Evolutionary conservation across 2,888 invertebrate genomes (phyloP).

Genomic region (Tetragonisca angustula): DNA sequence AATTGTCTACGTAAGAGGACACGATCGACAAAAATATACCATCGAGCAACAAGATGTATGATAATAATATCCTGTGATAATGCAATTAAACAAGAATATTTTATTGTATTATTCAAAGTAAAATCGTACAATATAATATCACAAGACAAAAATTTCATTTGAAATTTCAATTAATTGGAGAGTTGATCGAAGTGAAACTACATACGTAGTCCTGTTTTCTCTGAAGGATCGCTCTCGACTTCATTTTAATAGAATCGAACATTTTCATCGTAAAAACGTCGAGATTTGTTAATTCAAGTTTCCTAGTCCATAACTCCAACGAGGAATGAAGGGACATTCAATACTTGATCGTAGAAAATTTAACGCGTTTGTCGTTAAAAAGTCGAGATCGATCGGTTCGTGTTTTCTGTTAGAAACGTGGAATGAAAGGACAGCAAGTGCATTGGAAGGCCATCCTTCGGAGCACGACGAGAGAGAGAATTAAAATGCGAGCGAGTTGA

Average conservation of each 20-base stretch:
- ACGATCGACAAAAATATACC: neutral
- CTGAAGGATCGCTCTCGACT: constrained; percentile 54
- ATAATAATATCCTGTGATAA: neutral
- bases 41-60: neutral
- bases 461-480: neutral
- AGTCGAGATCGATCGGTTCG: neutral
- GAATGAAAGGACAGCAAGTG: constrained; percentile 32
- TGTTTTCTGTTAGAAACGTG: neutral
- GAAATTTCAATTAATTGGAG: constrained; percentile 27
- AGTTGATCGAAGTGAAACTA: constrained; percentile 66
- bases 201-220: constrained; percentile 60
- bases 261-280: neutral
- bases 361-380: neutral
- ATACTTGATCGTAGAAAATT: no score
- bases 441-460: constrained; percentile 23
- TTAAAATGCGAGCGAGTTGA: constrained; percentile 16
- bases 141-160: no score
- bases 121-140: no score
- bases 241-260: neutral
- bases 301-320: no score
- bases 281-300: no score
- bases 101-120: neutral
- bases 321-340: no score
- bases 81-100: neutral
- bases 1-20: constrained; percentile 9